Evolutionary conservation across 2,888 invertebrate genomes (phyloP).

Genomic region (Scaptomyza polygonia): DNA sequence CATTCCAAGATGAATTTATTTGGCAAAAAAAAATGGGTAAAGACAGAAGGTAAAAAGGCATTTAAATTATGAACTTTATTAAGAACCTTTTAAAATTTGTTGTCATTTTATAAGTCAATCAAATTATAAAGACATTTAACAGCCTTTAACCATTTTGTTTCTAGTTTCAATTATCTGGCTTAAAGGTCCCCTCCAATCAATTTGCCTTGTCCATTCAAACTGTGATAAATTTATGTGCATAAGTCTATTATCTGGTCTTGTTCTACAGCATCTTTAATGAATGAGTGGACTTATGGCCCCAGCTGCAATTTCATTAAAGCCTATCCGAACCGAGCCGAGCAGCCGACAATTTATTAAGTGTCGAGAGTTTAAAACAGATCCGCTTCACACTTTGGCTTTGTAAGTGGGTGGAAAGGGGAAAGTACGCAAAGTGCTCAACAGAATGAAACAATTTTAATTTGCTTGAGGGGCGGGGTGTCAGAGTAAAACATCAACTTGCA

Average conservation of each 20-base stretch:
- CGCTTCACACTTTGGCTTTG: neutral
- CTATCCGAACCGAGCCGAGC: conserved; percentile 15
- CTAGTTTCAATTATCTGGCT: too few relatives aligned
- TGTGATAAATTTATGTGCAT: conserved; percentile 2
- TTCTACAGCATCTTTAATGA: conserved; percentile 1
- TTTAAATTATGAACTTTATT: too few relatives aligned
- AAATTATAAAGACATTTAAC: too few relatives aligned
- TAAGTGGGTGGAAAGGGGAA: too few relatives aligned
- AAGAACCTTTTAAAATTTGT: too few relatives aligned
- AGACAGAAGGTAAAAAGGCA: too few relatives aligned
- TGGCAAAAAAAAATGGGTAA: too few relatives aligned
- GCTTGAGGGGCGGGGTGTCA: conserved; percentile 40
- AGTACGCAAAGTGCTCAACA: conserved; percentile 48
- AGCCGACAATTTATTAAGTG: conserved; percentile 72
- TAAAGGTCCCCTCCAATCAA: neutral
- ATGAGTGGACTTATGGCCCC: conserved; percentile 23
- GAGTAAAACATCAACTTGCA: conserved; percentile 77
- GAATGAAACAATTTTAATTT: conserved; percentile 76
- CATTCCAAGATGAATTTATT: too few relatives aligned
- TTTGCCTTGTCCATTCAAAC: neutral
- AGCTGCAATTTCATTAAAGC: conserved; percentile 68
- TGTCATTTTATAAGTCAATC: too few relatives aligned
- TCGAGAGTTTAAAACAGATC: conserved; percentile 62
- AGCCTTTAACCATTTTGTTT: neutral
- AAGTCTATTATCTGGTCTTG: conserved; percentile 35